Percentiles rank a stretch among this genome's conserved stretches.
Evolutionary conservation across 2,113 vertebrate species (phyloP).

Genomic region (Kobus ellipsiprymnus): DNA sequence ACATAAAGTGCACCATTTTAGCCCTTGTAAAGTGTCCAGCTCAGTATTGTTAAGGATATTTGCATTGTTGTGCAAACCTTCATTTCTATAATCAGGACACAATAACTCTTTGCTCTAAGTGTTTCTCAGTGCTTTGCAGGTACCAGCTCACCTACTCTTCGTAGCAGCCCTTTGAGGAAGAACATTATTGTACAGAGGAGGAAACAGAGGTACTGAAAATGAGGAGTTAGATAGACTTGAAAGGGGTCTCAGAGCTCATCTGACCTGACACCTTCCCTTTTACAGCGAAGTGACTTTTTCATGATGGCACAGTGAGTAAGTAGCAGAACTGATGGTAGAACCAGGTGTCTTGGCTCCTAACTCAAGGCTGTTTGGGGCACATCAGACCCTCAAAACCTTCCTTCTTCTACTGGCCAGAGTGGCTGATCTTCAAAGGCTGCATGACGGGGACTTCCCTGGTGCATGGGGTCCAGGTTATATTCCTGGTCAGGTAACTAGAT

Average conservation of each 20-base stretch:
- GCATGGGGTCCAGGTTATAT: neutral
- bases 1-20: neutral
- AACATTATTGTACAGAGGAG: neutral
- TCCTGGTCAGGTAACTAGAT: neutral
- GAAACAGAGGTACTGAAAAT: constrained; percentile 3
- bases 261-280: neutral
- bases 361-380: neutral
- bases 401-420: neutral
- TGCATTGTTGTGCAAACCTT: neutral
- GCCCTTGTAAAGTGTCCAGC: neutral
- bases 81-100: neutral
- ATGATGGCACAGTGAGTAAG: neutral
- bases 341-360: neutral
- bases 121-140: neutral
- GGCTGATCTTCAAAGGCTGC: neutral
- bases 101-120: neutral
- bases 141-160: neutral
- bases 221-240: neutral
- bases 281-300: neutral
- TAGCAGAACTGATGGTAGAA: neutral
- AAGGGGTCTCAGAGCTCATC: neutral
- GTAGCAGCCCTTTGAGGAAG: neutral
- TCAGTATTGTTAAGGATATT: neutral
- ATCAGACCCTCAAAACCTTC: neutral
- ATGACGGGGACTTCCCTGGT: neutral